Evolutionary conservation across 2,113 vertebrate genomes (phyloP), one percentile per base, ranked within the genome.

Genomic region (Nyctibius bracteatus): DNA sequence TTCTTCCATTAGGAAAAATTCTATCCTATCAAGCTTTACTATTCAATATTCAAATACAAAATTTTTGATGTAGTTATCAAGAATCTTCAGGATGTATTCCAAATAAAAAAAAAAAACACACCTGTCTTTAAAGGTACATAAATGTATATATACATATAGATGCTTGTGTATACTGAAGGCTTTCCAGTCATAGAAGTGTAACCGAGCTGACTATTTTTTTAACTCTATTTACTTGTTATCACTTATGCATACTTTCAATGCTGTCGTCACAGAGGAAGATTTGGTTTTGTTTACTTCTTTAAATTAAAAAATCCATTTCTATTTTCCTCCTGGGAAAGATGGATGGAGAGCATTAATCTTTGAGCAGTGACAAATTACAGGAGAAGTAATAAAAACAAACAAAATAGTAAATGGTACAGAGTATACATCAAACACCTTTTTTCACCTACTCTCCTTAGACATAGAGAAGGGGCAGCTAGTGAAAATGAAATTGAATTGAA

Each of bases 281-380:
- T 82, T 62, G 62, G 78, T 4, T 93, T 93, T 94, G 61, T 95
- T 94, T 95, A 37, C 55, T 63, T 81, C 66, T 80, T 85, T 86
- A 88, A 91, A 95, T 30, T 80, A 78, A 92, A 97, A 93, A 95
- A 96, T 96, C 94, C 47, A 91, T 91, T 92, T 92, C 80, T 81
- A 37, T 94, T 91, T 94, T 95, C 65, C 88, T 86, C 57, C 19
- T 74, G 77, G 72, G 86, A 95, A 91, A 81, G 72, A 55, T 30
- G 44, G 4, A 47, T 94, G 59, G 46, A 90, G 21, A 88, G 4
- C 46, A 82, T 88, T 80, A 94, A 93, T 91, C 79, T 92, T 77
- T 54, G 28, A 94, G n/a, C 24, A 82, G 67, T 62, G 31, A 39
- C 33, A 92, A 90, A 90, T 86, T 94, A 94, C 39, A 74, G 66